A percentile compares a stretch with the other conserved stretches of the same genome.
phyloP scores from a whole-genome alignment of 1,140 invertebrate species.

The Bombus ignitus region DNA sequence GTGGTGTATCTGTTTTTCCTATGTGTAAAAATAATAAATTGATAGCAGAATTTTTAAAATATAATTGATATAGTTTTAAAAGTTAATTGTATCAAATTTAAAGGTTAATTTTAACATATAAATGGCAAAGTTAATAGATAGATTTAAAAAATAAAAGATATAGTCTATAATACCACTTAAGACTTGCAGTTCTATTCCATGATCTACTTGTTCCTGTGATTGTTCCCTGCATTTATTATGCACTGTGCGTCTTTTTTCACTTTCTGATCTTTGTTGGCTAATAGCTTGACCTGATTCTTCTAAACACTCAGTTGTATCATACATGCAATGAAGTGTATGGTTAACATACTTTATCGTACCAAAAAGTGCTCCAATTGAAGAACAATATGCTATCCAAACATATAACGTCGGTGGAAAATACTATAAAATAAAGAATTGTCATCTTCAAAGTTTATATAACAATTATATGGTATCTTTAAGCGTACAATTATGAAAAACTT shows the following conservation, averaged over 20 bases:
- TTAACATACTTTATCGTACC: conserved; percentile 94
- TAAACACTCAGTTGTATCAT: conserved; percentile 96
- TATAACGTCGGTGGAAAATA: conserved; percentile 92
- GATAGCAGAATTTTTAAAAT: background rate
- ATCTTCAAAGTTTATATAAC: background rate
- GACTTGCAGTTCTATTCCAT: conserved; percentile 92
- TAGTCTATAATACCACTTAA: conserved; percentile 82
- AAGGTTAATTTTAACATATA: background rate
- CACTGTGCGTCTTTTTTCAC: conserved; percentile 75
- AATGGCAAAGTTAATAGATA: background rate
- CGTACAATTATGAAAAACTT: background rate
- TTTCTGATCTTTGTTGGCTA: conserved; percentile 78
- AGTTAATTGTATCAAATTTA: background rate
- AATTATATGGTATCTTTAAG: background rate
- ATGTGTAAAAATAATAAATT: background rate
- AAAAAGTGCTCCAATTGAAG: conserved; percentile 91
- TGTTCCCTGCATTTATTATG: conserved; percentile 76
- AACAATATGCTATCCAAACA: conserved; percentile 94
- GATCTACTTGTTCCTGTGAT: conserved; percentile 76
- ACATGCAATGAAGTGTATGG: conserved; percentile 95
- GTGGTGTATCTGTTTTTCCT: conserved; percentile 84
- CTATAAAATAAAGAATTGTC: conserved; percentile 70
- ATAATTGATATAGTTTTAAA: background rate
- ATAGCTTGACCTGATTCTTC: conserved; percentile 83
- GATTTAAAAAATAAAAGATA: background rate